Conservation (phyloP, 2,888 invertebrate genomes). For the Ormyrus labotus region DNA sequence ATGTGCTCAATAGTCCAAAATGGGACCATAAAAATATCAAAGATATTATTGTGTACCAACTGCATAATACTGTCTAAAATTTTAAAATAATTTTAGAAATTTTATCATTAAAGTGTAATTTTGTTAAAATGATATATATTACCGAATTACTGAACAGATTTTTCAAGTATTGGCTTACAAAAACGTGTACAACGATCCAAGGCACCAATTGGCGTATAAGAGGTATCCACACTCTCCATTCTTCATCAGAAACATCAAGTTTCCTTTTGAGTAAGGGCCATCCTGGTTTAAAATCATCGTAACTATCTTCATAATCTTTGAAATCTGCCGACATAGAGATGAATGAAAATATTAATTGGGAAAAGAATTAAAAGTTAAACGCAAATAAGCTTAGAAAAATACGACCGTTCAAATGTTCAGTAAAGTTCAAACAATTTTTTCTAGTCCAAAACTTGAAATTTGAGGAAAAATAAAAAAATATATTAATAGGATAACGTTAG, state of each 20-base stretch:
- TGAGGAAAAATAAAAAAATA: neutral
- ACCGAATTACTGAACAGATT: slow-evolving; percentile 63
- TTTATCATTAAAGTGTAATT: slow-evolving; percentile 24
- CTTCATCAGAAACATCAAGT: slow-evolving; percentile 83
- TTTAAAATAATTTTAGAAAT: slow-evolving; percentile 14
- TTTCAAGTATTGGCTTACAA: slow-evolving; percentile 77
- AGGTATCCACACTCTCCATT: slow-evolving; percentile 83
- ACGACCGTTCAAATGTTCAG: no score
- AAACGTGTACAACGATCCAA: slow-evolving; percentile 79
- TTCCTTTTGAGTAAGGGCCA: slow-evolving; percentile 78
- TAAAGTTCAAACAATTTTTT: no score
- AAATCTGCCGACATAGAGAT: slow-evolving; percentile 70
- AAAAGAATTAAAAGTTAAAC: slow-evolving; percentile 39
- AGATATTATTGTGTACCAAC: slow-evolving; percentile 79
- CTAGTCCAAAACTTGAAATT: neutral
- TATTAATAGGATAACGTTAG: neutral
- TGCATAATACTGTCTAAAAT: slow-evolving; percentile 74
- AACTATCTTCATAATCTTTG: slow-evolving; percentile 72
- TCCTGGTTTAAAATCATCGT: slow-evolving; percentile 79
- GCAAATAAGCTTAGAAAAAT: no score
- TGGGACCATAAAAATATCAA: slow-evolving; percentile 75
- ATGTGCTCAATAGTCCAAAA: slow-evolving; percentile 77
- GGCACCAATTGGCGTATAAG: slow-evolving; percentile 77
- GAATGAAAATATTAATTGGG: neutral
- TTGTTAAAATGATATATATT: slow-evolving; percentile 43